These are phyloP conservation scores for Bucco capensis DNA, from an alignment of 2,113 vertebrate genomes.

Conservation along the genomic window DNA sequence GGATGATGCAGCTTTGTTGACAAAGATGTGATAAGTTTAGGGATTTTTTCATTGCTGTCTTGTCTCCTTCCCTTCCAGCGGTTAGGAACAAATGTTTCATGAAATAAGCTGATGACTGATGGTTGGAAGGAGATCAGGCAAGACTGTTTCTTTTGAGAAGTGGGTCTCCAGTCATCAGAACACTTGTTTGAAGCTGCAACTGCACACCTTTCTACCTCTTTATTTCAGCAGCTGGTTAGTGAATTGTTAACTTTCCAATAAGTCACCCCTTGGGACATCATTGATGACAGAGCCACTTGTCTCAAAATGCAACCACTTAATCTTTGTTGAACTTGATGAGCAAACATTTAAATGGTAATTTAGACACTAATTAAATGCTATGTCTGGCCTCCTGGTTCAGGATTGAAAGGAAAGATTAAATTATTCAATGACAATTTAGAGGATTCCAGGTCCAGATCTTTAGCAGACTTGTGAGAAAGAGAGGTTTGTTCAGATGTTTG, in stretches of 20 bases:
- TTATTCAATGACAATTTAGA: neutral
- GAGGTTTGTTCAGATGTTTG: neutral
- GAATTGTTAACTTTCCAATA: conserved; percentile 68
- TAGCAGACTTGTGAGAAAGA: neutral
- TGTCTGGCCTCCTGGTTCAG: conserved; percentile 13
- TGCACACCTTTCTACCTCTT: neutral
- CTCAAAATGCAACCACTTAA: conserved; percentile 63
- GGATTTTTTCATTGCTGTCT: neutral
- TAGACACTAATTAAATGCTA: conserved; percentile 63
- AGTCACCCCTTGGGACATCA: conserved; percentile 49
- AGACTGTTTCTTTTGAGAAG: neutral
- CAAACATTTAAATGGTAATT: conserved; percentile 72
- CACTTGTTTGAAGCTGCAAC: neutral
- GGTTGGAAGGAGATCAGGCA: neutral
- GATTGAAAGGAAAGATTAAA: conserved; percentile 21
- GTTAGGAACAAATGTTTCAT: neutral
- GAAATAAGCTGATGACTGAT: neutral
- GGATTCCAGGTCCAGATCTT: neutral
- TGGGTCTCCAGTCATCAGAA: neutral
- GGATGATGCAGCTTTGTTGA: neutral
- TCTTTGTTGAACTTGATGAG: conserved; percentile 68
- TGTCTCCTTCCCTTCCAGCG: neutral
- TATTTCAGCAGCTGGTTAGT: neutral
- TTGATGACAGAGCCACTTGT: conserved; percentile 53
- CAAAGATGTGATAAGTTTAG: neutral